Conservation (phyloP, 2,797 vertebrate genomes). For the Masticophis lateralis region DNA sequence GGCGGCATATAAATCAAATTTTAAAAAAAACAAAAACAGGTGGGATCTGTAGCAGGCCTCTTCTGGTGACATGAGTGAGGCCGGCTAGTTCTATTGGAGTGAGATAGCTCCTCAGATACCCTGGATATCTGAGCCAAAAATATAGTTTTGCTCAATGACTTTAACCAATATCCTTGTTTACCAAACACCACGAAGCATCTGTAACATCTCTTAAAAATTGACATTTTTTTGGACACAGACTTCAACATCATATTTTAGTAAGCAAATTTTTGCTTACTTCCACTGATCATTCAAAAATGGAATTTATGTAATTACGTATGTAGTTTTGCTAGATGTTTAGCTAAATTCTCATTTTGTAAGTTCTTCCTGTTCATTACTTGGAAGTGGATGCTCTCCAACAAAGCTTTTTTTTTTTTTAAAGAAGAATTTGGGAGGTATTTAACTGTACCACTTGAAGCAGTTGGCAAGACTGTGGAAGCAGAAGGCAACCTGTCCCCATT, state of each 20-base stretch:
- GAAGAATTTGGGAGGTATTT: not conserved
- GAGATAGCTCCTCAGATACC: not conserved
- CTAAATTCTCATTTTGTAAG: not conserved
- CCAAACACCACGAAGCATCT: not conserved
- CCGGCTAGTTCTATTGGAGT: not conserved
- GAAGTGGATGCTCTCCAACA: not conserved
- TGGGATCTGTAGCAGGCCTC: not conserved
- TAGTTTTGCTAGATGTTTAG: not conserved
- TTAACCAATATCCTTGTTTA: not conserved
- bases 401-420: not conserved
- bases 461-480: not conserved
- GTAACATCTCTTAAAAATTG: not conserved
- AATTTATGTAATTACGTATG: not conserved
- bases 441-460: not conserved
- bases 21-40: not conserved
- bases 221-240: not conserved
- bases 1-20: no score
- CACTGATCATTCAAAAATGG: not conserved
- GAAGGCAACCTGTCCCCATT: not conserved
- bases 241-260: not conserved
- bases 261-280: not conserved
- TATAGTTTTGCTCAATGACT: not conserved
- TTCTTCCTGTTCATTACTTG: not conserved
- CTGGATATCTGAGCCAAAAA: not conserved
- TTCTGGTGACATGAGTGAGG: not conserved